Percentiles rank a stretch among this genome's conserved stretches.
These are phyloP conservation scores for Stramonita haemastoma DNA, from an alignment of 2,888 invertebrate genomes.

Conservation along the genomic window DNA sequence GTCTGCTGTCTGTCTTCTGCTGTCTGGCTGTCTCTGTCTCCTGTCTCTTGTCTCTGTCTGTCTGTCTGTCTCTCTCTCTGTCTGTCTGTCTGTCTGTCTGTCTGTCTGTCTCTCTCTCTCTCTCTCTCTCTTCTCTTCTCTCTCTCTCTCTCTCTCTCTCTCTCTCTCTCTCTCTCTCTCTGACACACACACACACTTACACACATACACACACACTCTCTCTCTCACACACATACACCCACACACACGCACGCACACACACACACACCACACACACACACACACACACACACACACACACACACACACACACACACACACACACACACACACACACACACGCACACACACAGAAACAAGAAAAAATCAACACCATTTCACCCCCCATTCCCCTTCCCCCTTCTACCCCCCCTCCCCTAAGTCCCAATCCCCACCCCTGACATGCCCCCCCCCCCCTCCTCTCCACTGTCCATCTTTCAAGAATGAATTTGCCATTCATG, in stretches of 20 bases:
- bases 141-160: not conserved
- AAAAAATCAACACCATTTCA: not conserved
- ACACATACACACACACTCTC: not conserved
- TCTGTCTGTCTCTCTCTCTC: no score
- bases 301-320: slow-evolving; percentile 12
- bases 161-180: not conserved
- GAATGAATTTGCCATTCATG: no score
- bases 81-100: no score
- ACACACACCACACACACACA: slow-evolving; percentile 21
- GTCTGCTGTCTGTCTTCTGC: no score
- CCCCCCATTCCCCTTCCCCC: no score
- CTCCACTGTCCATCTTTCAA: not conserved
- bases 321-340: not conserved
- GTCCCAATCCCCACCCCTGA: no score
- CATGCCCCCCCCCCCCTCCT: not conserved
- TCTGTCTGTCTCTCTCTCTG: no score
- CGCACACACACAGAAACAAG: not conserved
- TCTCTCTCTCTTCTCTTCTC: not conserved
- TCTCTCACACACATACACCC: not conserved
- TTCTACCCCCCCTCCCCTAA: no score
- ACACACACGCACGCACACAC: not conserved
- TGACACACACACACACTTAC: not conserved
- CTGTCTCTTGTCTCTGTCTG: no score
- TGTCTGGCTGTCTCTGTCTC: no score
- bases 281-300: slow-evolving; percentile 20